These are phyloP conservation scores for Lumbricus terrestris DNA, from an alignment of 2,888 invertebrate genomes.

Conservation along the genomic window DNA sequence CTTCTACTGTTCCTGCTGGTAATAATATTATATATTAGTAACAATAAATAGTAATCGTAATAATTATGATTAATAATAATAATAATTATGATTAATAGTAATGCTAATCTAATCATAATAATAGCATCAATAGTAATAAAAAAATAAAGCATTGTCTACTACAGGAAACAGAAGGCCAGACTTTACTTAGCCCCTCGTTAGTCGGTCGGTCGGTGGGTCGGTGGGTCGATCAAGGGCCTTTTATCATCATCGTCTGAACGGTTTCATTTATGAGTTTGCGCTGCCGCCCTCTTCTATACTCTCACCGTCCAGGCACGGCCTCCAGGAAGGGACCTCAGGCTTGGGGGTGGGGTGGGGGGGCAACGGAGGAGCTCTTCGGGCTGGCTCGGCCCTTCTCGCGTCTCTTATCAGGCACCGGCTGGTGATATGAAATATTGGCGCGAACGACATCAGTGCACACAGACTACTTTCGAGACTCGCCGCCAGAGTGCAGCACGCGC, in stretches of 20 bases:
- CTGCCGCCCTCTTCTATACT: background rate
- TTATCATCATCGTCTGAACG: background rate
- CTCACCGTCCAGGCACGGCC: background rate
- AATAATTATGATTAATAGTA: too few relatives aligned
- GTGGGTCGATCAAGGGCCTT: background rate
- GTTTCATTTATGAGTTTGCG: background rate
- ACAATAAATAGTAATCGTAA: too few relatives aligned
- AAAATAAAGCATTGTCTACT: background rate
- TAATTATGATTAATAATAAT: too few relatives aligned
- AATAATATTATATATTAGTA: too few relatives aligned
- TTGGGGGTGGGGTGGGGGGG: background rate
- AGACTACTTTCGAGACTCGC: background rate
- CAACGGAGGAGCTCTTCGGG: background rate
- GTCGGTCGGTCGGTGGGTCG: too few relatives aligned
- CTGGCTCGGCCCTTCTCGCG: background rate
- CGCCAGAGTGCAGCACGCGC: slow-evolving; percentile 3
- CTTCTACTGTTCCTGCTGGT: too few relatives aligned
- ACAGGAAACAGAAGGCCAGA: background rate
- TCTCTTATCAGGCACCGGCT: slow-evolving; percentile 6
- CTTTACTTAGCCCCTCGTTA: background rate
- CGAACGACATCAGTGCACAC: slow-evolving; percentile 12
- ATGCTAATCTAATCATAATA: too few relatives aligned
- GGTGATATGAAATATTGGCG: slow-evolving; percentile 12
- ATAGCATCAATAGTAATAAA: background rate
- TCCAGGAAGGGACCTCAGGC: background rate